phyloP scores from a whole-genome alignment of 37 sponge, comb jelly and placozoan species.

The Petrosia ficiformis region DNA sequence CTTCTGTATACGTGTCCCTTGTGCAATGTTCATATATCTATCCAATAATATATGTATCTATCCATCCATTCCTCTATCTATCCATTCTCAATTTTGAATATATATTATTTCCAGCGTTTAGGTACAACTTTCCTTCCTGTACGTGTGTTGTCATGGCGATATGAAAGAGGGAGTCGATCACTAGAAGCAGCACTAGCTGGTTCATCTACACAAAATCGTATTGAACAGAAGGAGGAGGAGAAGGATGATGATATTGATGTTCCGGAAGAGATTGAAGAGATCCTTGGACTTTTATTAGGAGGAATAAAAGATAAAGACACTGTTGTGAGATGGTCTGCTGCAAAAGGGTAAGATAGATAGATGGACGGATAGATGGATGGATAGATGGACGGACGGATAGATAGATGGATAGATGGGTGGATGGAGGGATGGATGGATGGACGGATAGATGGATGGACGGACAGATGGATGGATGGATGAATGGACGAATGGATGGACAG shows the following conservation, averaged over 20 bases:
- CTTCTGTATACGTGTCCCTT: neutral
- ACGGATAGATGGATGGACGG: too few relatives aligned
- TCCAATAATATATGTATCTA: too few relatives aligned
- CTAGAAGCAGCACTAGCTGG: slow-evolving; percentile 56
- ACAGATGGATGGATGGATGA: too few relatives aligned
- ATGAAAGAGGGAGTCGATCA: slow-evolving; percentile 82
- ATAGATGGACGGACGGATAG: too few relatives aligned
- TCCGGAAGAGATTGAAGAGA: slow-evolving; percentile 61
- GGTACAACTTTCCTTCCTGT: slow-evolving; percentile 74
- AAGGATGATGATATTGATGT: slow-evolving; percentile 21
- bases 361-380: too few relatives aligned
- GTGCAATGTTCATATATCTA: too few relatives aligned
- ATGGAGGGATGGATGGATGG: too few relatives aligned
- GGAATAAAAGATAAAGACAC: slow-evolving; percentile 94
- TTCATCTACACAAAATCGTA: neutral
- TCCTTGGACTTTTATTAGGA: slow-evolving; percentile 55
- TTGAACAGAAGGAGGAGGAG: neutral
- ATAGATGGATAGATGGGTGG: too few relatives aligned
- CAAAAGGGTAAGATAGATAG: slow-evolving; percentile 90
- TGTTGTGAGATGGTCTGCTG: slow-evolving; percentile 97
- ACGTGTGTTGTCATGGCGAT: slow-evolving; percentile 83
- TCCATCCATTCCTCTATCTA: too few relatives aligned
- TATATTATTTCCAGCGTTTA: slow-evolving; percentile 31
- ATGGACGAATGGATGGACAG: too few relatives aligned
- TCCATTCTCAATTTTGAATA: neutral